Percentiles rank a stretch among this genome's conserved stretches.
Conservation (phyloP, 1,140 invertebrate genomes). For the Lysiphlebus fabarum region DNA sequence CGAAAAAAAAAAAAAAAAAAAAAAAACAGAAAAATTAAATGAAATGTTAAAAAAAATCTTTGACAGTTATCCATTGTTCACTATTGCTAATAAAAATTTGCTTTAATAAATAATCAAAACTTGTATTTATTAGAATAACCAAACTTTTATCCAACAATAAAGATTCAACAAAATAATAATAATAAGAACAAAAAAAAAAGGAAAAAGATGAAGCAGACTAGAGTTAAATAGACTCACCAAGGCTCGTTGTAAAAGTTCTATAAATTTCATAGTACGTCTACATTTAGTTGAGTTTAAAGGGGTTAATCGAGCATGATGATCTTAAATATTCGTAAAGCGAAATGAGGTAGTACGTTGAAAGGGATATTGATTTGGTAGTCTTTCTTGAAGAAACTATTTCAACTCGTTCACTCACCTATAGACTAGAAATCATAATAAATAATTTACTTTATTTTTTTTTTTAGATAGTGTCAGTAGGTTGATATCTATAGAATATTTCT, state of each 20-base stretch:
- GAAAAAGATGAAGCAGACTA: no score
- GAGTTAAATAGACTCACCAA: no score
- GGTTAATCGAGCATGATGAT: slow-evolving; percentile 3
- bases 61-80: slow-evolving; percentile 56
- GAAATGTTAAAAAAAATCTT: slow-evolving; percentile 55
- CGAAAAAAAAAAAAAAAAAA: no score
- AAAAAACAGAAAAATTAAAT: slow-evolving; percentile 36
- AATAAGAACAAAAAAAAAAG: no score
- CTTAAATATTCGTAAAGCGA: slow-evolving; percentile 11
- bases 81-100: slow-evolving; percentile 57
- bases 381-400: neutral
- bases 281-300: neutral
- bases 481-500: no score
- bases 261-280: slow-evolving; percentile 1
- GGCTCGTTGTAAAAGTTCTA: neutral
- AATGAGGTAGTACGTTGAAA: slow-evolving; percentile 2
- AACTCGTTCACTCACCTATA: neutral
- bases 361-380: neutral
- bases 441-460: neutral
- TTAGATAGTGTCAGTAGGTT: no score
- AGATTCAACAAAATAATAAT: no score
- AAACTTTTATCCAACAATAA: no score
- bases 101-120: slow-evolving; percentile 49
- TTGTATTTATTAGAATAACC: slow-evolving; percentile 20
- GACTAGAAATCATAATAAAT: slow-evolving; percentile 8